Conservation (phyloP, 2,797 vertebrate species). For the Mastacembelus armatus region DNA sequence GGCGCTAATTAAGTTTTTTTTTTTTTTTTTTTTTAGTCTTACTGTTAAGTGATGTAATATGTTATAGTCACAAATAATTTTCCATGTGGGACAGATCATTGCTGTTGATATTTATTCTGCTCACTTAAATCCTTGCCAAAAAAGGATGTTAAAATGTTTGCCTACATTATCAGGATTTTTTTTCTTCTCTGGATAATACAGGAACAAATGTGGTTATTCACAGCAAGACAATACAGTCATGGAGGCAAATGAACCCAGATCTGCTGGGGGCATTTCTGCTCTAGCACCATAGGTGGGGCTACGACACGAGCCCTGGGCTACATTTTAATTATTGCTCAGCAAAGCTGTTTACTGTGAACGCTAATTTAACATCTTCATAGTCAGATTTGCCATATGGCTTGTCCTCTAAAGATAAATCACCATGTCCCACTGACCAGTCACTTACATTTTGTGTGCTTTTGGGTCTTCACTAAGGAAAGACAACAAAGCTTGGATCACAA, state of each 20-base stretch:
- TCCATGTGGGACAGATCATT: constrained; percentile 63
- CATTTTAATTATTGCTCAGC: constrained; percentile 56
- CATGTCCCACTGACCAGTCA: constrained; percentile 25
- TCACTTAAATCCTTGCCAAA: constrained; percentile 46
- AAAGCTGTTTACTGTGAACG: constrained; percentile 40
- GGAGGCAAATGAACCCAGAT: constrained; percentile 45
- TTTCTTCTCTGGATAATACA: constrained; percentile 28
- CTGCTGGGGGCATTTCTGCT: constrained; percentile 38
- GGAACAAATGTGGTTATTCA: constrained; percentile 32
- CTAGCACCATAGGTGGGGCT: constrained; percentile 29
- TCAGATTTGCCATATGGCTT: constrained; percentile 40
- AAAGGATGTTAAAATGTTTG: constrained; percentile 56
- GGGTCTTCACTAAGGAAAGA: constrained; percentile 51
- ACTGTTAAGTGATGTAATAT: constrained; percentile 73
- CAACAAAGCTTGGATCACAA: constrained; percentile 55
- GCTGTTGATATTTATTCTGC: constrained; percentile 67
- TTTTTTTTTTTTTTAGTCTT: constrained; percentile 28
- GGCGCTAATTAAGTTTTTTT: constrained; percentile 69
- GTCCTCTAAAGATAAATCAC: constrained; percentile 52
- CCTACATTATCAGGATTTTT: constrained; percentile 44
- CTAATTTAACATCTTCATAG: constrained; percentile 49
- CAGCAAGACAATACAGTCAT: constrained; percentile 23
- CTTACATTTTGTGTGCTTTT: constrained; percentile 58
- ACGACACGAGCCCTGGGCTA: constrained; percentile 34
- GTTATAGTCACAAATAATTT: constrained; percentile 71